Percentiles rank a stretch among this genome's conserved stretches.
phyloP scores from a whole-genome alignment of 1,140 invertebrate genomes.

The Musca vetustissima region DNA sequence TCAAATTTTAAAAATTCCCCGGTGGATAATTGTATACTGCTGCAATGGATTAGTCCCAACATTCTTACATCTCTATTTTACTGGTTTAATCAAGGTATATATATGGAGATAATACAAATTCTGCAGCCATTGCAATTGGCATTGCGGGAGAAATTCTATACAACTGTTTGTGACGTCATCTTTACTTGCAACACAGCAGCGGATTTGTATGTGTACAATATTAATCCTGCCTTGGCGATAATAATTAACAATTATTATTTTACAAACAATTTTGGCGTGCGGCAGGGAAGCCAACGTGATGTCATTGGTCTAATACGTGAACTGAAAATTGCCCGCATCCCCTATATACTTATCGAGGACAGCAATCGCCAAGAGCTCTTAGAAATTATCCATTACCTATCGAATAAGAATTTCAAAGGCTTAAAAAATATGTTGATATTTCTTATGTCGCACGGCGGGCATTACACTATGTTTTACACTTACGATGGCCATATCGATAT shows the following conservation, averaged over 20 bases:
- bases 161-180: neutral
- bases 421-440: neutral
- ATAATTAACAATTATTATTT: conserved; percentile 6
- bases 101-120: too few relatives aligned
- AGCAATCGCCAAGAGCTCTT: neutral
- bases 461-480: neutral
- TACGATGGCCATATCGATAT: neutral
- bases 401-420: neutral
- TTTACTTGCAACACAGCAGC: neutral
- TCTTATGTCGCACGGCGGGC: neutral
- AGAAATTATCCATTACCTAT: neutral
- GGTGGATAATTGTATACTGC: too few relatives aligned
- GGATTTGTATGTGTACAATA: neutral
- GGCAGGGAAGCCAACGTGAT: neutral
- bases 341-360: neutral
- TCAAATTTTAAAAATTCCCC: too few relatives aligned
- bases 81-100: too few relatives aligned
- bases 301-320: neutral
- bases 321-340: neutral
- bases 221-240: neutral
- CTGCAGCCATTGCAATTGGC: neutral
- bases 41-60: too few relatives aligned
- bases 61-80: too few relatives aligned
- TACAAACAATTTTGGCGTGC: neutral
- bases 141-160: neutral